Base-by-base conservation (phyloP, 2,797 vertebrate species). In the Pseudochirops corinnae region DNA sequence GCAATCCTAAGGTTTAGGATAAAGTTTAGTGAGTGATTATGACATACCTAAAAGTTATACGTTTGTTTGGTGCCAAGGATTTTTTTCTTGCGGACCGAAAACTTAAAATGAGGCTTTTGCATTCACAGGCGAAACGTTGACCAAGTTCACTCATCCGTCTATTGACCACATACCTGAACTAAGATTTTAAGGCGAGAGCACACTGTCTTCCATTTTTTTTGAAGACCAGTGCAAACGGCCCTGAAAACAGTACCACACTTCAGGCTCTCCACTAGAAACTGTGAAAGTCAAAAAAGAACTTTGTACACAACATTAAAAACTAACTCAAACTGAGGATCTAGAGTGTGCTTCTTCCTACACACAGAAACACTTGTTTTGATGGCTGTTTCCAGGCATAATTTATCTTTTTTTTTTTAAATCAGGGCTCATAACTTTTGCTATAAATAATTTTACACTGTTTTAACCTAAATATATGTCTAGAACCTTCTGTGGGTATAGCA, bases 301-400 rank as follows among this genome's bases (percentile, higher is more conserved):
- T 91, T 58, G 10, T 28, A 13, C 91, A 92, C 94, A 46, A 4
- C 62, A n/a, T 2, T 2, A 90, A 96, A 94, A 94, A 18, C 96
- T 92, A 33, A 29, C 33, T 55, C 52, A 39, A 55, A 55, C 14
- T 16, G 60, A 55, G 55, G 55, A 87, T 4, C 46, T 16, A 1
- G 50, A 57, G 82, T 39, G 18, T 39, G 6, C n/a, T n/a, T 33
- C 31, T 16, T n/a, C 33, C 33, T 67, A 67, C 33, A 18, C 14
- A 16, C 31, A 33, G 33, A n/a, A n/a, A 67, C 94, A 93, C 93
- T 93, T 90, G 94, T 60, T 60, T 56, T 74, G 21, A 4, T 92
- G 96, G 96, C 90, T 96, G 95, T 26, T 92, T 96, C 95, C 97
- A 94, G 92, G 92, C 90, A 97, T 46, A 87, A 50, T 50, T 50